These are phyloP conservation scores for Sardina pilchardus DNA, from an alignment of 2,113 vertebrate genomes.

Conservation along the genomic window DNA sequence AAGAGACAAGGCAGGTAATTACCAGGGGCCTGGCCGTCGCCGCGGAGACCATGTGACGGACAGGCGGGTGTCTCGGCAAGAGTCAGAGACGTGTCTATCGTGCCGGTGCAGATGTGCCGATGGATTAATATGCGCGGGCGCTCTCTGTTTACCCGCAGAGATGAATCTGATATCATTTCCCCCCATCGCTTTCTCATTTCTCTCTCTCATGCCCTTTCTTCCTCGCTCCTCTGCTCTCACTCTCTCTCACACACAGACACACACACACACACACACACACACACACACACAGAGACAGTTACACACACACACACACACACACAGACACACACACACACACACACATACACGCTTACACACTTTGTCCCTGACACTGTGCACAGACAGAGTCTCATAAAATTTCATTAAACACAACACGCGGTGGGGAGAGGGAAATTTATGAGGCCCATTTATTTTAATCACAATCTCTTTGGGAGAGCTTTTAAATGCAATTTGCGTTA, in stretches of 20 bases:
- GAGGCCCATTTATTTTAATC: constrained; percentile 87
- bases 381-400: constrained; percentile 90
- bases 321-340: background rate
- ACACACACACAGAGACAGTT: background rate
- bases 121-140: constrained; percentile 90
- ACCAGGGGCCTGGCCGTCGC: constrained; percentile 39
- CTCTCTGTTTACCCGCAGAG: constrained; percentile 94
- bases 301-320: background rate
- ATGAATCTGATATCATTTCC: constrained; percentile 96
- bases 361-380: constrained; percentile 22
- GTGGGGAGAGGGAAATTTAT: constrained; percentile 91
- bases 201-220: constrained; percentile 43
- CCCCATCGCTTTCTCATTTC: constrained; percentile 63
- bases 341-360: background rate
- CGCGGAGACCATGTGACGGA: constrained; percentile 43
- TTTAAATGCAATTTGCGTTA: constrained; percentile 75
- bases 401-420: constrained; percentile 97
- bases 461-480: constrained; percentile 72
- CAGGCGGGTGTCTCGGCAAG: constrained; percentile 43
- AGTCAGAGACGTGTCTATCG: constrained; percentile 68
- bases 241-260: background rate
- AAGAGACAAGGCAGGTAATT: constrained; percentile 53
- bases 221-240: constrained; percentile 37
- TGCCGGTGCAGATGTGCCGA: constrained; percentile 95
- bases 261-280: background rate